These are phyloP conservation scores for Schrankia costaestrigalis DNA, from an alignment of 2,888 invertebrate genomes.

Conservation along the genomic window DNA sequence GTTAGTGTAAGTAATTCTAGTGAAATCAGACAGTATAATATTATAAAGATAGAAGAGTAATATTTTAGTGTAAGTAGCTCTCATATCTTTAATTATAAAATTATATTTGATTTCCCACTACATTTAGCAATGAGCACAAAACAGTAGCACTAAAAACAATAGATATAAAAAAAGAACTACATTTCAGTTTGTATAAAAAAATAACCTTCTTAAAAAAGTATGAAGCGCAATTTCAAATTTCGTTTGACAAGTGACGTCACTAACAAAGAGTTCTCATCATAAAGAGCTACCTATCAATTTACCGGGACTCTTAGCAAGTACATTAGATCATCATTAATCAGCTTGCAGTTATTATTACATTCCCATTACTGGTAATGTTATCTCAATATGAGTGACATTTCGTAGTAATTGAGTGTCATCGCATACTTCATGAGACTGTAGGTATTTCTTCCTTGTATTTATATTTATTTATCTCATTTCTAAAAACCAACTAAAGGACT, in stretches of 20 bases:
- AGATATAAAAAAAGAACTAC: too few relatives aligned
- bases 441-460: background rate
- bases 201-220: too few relatives aligned
- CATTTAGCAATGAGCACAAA: too few relatives aligned
- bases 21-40: background rate
- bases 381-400: conserved; percentile 28
- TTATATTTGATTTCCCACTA: too few relatives aligned
- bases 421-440: conserved; percentile 8
- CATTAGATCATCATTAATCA: conserved; percentile 34
- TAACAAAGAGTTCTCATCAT: conserved; percentile 2
- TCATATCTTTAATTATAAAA: background rate
- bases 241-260: background rate
- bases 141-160: too few relatives aligned
- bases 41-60: too few relatives aligned
- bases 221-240: too few relatives aligned
- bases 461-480: background rate
- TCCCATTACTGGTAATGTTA: conserved; percentile 28
- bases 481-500: too few relatives aligned
- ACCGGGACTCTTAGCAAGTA: conserved; percentile 1
- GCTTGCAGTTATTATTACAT: conserved; percentile 11
- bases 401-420: conserved; percentile 31
- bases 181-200: too few relatives aligned
- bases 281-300: conserved; percentile 4
- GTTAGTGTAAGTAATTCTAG: conserved; percentile 19
- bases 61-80: too few relatives aligned